Evolutionary conservation across 2,113 vertebrate species (phyloP).

Genomic region (Xyrauchen texanus): DNA sequence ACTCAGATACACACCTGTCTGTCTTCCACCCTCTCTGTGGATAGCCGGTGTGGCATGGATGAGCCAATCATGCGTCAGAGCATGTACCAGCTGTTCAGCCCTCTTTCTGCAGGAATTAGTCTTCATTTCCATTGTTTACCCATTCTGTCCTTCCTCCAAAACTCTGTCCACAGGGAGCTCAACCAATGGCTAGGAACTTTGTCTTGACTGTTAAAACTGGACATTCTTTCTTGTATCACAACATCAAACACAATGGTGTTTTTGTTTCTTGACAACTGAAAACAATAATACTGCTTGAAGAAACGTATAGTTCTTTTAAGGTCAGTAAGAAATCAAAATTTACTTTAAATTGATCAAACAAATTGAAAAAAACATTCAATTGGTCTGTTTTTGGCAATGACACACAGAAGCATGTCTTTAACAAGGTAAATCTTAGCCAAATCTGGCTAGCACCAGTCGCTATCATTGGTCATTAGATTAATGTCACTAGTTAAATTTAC

Average conservation of each 20-base stretch:
- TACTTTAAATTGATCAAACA: no score
- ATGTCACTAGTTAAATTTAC: no score
- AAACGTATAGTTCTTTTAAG: no score
- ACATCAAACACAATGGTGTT: conserved; percentile 1
- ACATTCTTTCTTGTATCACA: conserved; percentile 23
- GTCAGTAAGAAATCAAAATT: no score
- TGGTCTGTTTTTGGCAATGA: no score
- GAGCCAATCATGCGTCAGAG: conserved; percentile 25
- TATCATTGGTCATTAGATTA: no score
- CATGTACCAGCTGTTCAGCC: conserved; percentile 38
- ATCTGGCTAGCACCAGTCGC: no score
- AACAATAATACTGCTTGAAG: no score
- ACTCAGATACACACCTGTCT: conserved; percentile 4
- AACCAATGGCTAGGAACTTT: background rate
- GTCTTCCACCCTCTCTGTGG: background rate
- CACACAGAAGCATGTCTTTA: no score
- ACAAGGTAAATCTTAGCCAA: no score
- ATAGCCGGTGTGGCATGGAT: conserved; percentile 15
- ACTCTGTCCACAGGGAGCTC: conserved; percentile 32
- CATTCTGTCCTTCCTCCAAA: conserved; percentile 41
- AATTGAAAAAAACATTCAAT: no score
- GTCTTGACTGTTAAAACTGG: conserved; percentile 13
- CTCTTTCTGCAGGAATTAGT: conserved; percentile 41
- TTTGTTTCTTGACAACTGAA: no score
- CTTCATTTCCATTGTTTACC: conserved; percentile 51